phyloP scores from a whole-genome alignment of 1,140 invertebrate species.

The Cyphomyrmex costatus region DNA sequence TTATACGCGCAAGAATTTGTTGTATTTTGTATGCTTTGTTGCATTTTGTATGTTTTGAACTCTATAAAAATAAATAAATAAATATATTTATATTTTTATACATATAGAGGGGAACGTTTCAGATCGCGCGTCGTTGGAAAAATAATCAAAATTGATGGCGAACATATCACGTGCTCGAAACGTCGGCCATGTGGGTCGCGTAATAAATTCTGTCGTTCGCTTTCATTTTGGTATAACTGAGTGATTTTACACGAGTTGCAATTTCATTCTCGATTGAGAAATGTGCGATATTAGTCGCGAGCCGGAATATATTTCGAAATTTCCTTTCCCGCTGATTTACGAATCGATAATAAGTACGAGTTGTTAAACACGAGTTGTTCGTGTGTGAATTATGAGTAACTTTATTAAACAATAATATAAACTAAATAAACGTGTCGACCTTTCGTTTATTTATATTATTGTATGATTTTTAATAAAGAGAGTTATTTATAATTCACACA shows the following conservation, averaged over 20 bases:
- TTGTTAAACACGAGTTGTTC: too few relatives aligned
- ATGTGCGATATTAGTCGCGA: conserved; percentile 22
- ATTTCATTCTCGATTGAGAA: conserved; percentile 44
- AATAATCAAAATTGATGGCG: conserved; percentile 48
- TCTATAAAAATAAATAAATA: conserved; percentile 5
- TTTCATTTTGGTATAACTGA: conserved; percentile 28
- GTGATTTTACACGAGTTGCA: conserved; percentile 28
- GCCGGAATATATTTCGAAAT: not conserved
- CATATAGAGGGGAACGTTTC: not conserved
- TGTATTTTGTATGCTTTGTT: not conserved
- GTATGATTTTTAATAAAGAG: too few relatives aligned
- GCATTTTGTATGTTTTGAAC: not conserved
- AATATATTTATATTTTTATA: not conserved
- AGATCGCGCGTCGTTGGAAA: not conserved
- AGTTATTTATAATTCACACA: too few relatives aligned
- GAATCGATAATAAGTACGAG: too few relatives aligned
- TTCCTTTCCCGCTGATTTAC: not conserved
- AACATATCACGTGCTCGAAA: not conserved
- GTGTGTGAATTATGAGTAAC: too few relatives aligned
- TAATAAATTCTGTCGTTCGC: conserved; percentile 37
- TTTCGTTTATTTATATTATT: too few relatives aligned
- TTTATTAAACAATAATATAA: too few relatives aligned
- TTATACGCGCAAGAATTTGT: not conserved
- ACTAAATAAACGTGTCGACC: too few relatives aligned
- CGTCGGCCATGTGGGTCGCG: not conserved